phyloP scores from a whole-genome alignment of 1,140 invertebrate species.

The Druon quercuslanigerum region DNA sequence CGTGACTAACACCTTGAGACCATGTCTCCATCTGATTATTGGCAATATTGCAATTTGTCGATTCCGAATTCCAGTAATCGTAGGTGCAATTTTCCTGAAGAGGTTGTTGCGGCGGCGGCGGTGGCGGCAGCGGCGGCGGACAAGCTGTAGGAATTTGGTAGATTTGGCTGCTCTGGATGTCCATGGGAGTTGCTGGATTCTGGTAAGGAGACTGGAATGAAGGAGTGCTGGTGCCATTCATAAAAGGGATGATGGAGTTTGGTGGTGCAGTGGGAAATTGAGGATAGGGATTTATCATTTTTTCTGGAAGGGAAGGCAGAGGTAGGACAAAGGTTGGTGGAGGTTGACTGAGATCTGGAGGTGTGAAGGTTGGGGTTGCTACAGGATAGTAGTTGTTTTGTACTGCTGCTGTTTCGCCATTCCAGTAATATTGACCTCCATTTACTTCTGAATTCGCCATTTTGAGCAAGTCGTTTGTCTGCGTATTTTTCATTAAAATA shows the following conservation, averaged over 20 bases:
- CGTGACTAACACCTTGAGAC: background rate
- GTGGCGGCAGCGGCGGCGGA: too few relatives aligned
- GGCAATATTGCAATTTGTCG: conserved; percentile 35
- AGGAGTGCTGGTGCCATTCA: conserved; percentile 1
- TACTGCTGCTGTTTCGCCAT: conserved; percentile 40
- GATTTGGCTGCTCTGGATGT: conserved; percentile 40
- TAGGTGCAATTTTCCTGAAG: conserved; percentile 29
- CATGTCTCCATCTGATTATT: conserved; percentile 8
- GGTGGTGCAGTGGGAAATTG: conserved; percentile 35
- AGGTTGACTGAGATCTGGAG: conserved; percentile 58
- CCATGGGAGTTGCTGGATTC: conserved; percentile 43
- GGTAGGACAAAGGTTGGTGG: conserved; percentile 55
- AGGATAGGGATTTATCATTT: background rate
- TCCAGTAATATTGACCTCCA: conserved; percentile 59
- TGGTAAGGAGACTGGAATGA: conserved; percentile 38
- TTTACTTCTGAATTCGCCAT: conserved; percentile 60
- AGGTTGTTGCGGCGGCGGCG: too few relatives aligned
- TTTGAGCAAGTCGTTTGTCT: conserved; percentile 10
- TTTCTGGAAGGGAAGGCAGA: conserved; percentile 38
- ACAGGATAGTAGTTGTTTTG: conserved; percentile 57
- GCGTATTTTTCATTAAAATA: too few relatives aligned
- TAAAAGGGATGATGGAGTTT: conserved; percentile 31
- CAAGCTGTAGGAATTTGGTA: conserved; percentile 23
- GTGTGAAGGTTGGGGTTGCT: conserved; percentile 53
- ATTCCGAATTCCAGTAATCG: conserved; percentile 35